Conservation (phyloP, 2,797 vertebrate genomes). For the Alcedo quadribrachys region DNA sequence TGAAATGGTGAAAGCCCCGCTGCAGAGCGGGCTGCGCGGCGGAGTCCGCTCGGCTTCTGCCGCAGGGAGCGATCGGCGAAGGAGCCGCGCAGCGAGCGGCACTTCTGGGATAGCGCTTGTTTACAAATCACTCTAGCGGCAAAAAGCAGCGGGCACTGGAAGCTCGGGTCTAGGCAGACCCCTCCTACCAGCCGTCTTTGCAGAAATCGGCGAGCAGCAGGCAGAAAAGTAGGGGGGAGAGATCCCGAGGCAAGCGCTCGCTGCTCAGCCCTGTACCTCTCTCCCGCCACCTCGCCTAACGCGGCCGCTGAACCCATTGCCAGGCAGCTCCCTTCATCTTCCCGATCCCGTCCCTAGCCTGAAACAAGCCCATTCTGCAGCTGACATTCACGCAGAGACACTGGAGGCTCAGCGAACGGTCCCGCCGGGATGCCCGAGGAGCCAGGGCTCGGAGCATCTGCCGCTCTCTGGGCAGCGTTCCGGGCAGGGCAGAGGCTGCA, state of each 20-base stretch:
- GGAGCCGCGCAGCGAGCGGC: constrained; percentile 67
- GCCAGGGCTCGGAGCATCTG: neutral
- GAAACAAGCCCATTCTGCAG: neutral
- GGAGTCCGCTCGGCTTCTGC: neutral
- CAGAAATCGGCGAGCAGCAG: neutral
- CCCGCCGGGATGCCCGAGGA: neutral
- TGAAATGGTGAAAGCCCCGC: too few species aligned
- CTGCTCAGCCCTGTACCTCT: neutral
- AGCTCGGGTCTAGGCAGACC: constrained; percentile 50
- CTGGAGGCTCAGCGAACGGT: rapidly evolving
- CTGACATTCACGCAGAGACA: neutral
- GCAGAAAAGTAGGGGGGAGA: neutral
- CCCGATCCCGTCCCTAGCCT: neutral
- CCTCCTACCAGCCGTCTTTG: constrained; percentile 4
- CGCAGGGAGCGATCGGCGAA: constrained; percentile 63
- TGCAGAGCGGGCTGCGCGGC: too few species aligned
- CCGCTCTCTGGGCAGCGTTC: neutral
- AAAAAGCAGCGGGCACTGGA: constrained; percentile 53
- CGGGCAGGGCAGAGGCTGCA: neutral
- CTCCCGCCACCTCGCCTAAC: neutral
- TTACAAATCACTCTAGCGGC: constrained; percentile 76
- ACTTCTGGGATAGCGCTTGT: constrained; percentile 74
- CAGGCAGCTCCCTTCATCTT: neutral
- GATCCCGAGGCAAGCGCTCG: neutral
- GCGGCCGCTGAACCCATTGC: neutral